Base-by-base conservation (phyloP, 1,140 invertebrate species). In the Drosophila parabipectinata region DNA sequence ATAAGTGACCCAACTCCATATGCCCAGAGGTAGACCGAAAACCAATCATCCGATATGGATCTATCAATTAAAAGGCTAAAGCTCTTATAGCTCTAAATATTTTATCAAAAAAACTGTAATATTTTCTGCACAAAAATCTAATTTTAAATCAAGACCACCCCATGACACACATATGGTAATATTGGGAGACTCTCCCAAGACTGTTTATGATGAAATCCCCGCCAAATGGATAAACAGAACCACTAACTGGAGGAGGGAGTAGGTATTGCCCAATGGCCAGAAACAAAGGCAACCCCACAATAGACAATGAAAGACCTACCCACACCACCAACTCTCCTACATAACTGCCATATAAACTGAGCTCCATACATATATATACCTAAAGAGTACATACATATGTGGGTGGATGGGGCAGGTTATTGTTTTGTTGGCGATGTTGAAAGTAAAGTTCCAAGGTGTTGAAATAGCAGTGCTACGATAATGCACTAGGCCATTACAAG, bases 391-490 rank as follows among this genome's bases (percentile, higher is more conserved):
- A 3, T 47, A 45, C 24, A 1, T 5, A 41, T 60, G 47, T 67
- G 58, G 57, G 48, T 59, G 67, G 26, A 56, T 15, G 26, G 52
- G 54, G 32, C 34, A 30, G 39, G 34, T 60, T 77, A 26, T 74
- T 76, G n/a, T 41, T 47, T 47, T 73, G 59, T 67, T 77, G 48
- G 68, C 64, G 45, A 69, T 87, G 75, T 68, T 59, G 75, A 87
- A 87, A 87, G 71, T 76, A 79, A 69, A 56, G 80, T 44, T 58
- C 58, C 56, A 76, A 87, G 78, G 82, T 87, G 82, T 87, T 82
- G 82, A 82, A 87, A 87, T 56, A 7, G 6, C 5, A 7, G 5
- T 45, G 39, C 81, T 56, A 59, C 45, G 59, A 80, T 56, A 30
- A 30, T 8, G 21, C 21, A 7, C 1, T 7, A 6, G 26, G 26